Evolutionary conservation across 1,140 invertebrate species (phyloP).

Genomic region (Marisa cornuarietis): DNA sequence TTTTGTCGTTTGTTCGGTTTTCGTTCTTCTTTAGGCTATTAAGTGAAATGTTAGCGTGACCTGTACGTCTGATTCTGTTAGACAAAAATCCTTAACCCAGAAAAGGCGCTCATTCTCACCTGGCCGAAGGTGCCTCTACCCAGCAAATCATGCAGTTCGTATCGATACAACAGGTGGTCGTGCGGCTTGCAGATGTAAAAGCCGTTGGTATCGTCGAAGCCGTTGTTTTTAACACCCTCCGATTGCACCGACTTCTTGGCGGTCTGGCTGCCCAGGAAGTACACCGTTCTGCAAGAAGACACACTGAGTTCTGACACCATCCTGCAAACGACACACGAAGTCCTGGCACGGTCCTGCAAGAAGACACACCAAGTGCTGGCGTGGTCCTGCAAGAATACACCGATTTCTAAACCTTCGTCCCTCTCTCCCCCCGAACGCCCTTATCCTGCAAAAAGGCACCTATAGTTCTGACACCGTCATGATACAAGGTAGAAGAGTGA

Average conservation of each 20-base stretch:
- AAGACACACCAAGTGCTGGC: no score
- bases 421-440: no score
- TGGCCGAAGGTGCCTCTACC: slow-evolving; percentile 98
- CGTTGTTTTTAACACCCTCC: slow-evolving; percentile 15
- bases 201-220: slow-evolving; percentile 26
- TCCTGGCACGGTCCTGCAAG: no score
- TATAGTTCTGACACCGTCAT: no score
- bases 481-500: no score
- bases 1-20: no score
- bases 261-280: slow-evolving; percentile 14
- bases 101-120: slow-evolving; percentile 70
- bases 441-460: no score
- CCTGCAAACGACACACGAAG: not conserved
- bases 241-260: slow-evolving; percentile 9
- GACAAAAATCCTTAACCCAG: not conserved
- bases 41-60: not conserved
- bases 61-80: not conserved
- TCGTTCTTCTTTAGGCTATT: no score
- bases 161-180: slow-evolving; percentile 91
- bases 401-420: no score
- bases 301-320: not conserved
- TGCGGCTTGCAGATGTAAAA: slow-evolving; percentile 27
- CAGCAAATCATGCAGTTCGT: slow-evolving; percentile 86
- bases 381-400: no score
- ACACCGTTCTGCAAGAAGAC: slow-evolving; percentile 3